Evolutionary conservation across 2,797 vertebrate species (phyloP).

Genomic region (Ctenochaetus hawaiiensis): DNA sequence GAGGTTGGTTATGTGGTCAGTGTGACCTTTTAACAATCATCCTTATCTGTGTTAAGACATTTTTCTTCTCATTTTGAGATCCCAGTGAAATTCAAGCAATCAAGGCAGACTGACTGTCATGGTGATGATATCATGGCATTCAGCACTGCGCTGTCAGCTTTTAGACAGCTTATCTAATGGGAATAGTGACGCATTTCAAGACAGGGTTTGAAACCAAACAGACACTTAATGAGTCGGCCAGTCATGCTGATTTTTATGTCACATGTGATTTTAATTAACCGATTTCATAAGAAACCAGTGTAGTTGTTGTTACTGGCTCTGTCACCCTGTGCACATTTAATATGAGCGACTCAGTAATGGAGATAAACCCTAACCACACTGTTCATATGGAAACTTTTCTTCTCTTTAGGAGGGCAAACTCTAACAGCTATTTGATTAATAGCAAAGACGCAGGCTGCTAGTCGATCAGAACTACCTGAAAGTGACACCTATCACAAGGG

Average conservation of each 20-base stretch:
- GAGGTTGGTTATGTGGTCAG: conserved; percentile 3
- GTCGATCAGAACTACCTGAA: conserved; percentile 39
- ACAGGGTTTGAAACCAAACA: conserved; percentile 22
- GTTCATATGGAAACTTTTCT: conserved; percentile 36
- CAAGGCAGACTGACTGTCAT: conserved; percentile 1
- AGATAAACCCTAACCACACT: conserved; percentile 26
- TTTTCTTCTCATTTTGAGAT: conserved; percentile 8
- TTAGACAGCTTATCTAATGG: conserved; percentile 15
- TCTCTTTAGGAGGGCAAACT: conserved; percentile 13
- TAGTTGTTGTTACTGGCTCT: conserved; percentile 26
- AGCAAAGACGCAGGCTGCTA: conserved; percentile 9
- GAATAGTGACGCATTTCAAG: conserved; percentile 6
- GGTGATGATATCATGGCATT: conserved; percentile 15
- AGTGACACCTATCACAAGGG: conserved; percentile 28
- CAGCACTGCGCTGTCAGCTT: not conserved
- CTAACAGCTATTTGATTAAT: conserved; percentile 25
- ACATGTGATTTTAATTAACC: conserved; percentile 39
- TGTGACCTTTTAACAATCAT: conserved; percentile 8
- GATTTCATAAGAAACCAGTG: conserved; percentile 15
- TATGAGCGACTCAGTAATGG: conserved; percentile 13
- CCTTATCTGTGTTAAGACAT: not conserved
- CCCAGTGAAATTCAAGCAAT: not conserved
- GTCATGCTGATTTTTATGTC: conserved; percentile 20
- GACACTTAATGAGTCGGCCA: conserved; percentile 17
- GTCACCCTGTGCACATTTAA: conserved; percentile 19